Evolutionary conservation across 1,140 invertebrate species (phyloP).

Genomic region (Drosophila rufa): DNA sequence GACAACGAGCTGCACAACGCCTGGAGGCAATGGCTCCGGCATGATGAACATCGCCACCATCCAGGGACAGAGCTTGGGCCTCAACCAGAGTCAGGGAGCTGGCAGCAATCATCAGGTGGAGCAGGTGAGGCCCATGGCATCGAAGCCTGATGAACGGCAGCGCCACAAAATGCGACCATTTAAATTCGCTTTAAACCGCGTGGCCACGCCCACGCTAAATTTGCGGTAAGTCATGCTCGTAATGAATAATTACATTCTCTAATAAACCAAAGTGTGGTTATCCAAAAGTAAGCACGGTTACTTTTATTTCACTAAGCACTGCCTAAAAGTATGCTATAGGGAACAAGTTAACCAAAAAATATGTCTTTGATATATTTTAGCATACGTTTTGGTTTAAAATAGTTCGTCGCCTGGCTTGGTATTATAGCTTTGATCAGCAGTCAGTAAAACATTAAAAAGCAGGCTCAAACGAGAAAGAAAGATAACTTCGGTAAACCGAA

Average conservation of each 20-base stretch:
- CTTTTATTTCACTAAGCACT: neutral
- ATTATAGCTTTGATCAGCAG: too few species aligned
- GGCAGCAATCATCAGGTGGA: constrained; percentile 48
- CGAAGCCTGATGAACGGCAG: constrained; percentile 74
- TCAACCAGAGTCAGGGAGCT: constrained; percentile 12
- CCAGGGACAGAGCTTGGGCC: constrained; percentile 27
- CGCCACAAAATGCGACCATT: constrained; percentile 88
- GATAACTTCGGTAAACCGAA: too few species aligned
- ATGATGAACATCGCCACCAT: constrained; percentile 68
- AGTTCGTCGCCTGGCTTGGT: too few species aligned
- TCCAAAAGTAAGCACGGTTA: neutral
- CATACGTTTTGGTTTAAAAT: too few species aligned
- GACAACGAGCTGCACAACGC: constrained; percentile 62
- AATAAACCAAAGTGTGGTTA: neutral
- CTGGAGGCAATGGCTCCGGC: constrained; percentile 44
- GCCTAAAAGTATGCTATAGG: too few species aligned
- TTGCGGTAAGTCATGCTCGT: constrained; percentile 86
- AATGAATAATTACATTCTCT: constrained; percentile 11
- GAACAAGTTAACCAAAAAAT: too few species aligned
- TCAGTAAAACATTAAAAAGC: too few species aligned
- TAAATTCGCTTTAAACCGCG: constrained; percentile 88
- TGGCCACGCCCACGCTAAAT: constrained; percentile 87
- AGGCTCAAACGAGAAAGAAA: too few species aligned
- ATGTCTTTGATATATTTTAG: too few species aligned
- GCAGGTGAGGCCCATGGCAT: constrained; percentile 85